Evolutionary conservation across 2,113 vertebrate species (phyloP), one percentile per base, ranked within the genome.

Genomic region (Solea senegalensis): DNA sequence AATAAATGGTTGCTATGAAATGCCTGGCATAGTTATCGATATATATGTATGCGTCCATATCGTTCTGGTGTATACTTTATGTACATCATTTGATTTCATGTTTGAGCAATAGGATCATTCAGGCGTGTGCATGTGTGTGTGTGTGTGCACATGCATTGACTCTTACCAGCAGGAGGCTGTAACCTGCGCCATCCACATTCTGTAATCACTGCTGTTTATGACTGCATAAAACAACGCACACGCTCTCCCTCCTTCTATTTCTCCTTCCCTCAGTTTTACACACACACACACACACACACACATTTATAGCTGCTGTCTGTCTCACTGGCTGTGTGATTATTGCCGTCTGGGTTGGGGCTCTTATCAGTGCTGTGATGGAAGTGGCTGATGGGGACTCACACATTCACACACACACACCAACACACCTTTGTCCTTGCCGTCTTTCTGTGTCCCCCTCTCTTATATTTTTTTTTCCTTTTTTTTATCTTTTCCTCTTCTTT

Each of bases 191-290:
- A 66, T 80, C 82, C 70, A 57, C 68, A 55, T 72, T 80, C 83
- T 88, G 79, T 87, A 85, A 88, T 88, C 86, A 88, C 79, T 52
- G 52, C 67, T 80, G 78, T 89, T 89, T 90, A 90, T 87, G 75
- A 68, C 77, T 58, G 49, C 83, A 88, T 90, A 83, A 89, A 89
- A 83, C 70, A 74, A 55, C 72, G 66, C 74, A 69, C 52, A 55
- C 68, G 59, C 81, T 26, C 62, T 41, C 39, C 13, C 28, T 71
- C 66, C 39, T 40, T 39, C 45, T 27, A 43, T 72, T 52, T 56
- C 61, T 34, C 56, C 46, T 72, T 56, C 26, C 13, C 49, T 69
- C 66, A 49, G 50, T 68, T 58, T 73, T 67, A 68, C 63, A 58
- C 76, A 72, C 51, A 64, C 51, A 34, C 28, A 34, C 28, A 34